These are phyloP conservation scores for Coremacera marginata DNA, from an alignment of 2,888 invertebrate genomes.

Conservation along the genomic window DNA sequence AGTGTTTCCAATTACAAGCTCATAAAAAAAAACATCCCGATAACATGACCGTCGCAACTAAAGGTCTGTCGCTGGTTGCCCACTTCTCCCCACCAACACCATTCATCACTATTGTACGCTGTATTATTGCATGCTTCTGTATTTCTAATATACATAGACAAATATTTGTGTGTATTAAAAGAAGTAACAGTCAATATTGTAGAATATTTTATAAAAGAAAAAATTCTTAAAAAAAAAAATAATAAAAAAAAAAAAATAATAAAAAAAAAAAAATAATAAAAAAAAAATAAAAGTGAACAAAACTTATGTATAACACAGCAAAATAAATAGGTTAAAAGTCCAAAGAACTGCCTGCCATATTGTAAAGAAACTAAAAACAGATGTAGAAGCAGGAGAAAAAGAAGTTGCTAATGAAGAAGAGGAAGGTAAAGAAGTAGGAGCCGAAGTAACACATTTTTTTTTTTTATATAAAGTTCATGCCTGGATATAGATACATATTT, in stretches of 20 bases:
- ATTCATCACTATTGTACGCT: neutral
- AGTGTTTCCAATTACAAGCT: slow-evolving; percentile 20
- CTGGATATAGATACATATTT: neutral
- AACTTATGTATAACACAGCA: neutral
- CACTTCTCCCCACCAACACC: neutral
- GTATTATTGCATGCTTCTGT: neutral
- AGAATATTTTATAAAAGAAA: neutral
- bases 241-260: neutral
- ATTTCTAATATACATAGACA: neutral
- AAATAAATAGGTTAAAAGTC: slow-evolving; percentile 36
- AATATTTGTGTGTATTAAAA: slow-evolving; percentile 8
- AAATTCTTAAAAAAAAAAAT: neutral
- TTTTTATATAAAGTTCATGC: slow-evolving; percentile 2
- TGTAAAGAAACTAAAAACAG: slow-evolving; percentile 4
- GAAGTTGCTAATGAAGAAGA: neutral
- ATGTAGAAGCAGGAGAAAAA: neutral
- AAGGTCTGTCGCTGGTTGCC: neutral
- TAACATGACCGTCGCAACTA: slow-evolving; percentile 18
- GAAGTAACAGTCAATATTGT: too few species aligned
- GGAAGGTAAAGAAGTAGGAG: neutral
- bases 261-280: neutral
- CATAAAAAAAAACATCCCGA: slow-evolving; percentile 1
- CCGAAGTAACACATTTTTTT: neutral
- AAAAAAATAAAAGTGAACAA: neutral
- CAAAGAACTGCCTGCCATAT: slow-evolving; percentile 30